phyloP scores from a whole-genome alignment of 2,113 vertebrate genomes.

The Callionymus lyra region DNA sequence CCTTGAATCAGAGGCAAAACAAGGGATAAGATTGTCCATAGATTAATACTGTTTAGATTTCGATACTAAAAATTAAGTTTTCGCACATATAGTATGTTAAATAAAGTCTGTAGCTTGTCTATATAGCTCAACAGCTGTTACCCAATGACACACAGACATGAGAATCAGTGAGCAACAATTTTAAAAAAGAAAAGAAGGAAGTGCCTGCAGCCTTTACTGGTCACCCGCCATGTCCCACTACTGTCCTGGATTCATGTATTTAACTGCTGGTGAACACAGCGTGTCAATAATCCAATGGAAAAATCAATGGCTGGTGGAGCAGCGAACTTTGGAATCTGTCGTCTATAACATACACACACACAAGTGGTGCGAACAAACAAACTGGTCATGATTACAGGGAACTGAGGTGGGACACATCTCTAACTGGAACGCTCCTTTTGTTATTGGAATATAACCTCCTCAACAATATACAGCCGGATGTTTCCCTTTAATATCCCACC shows the following conservation, averaged over 20 bases:
- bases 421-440: constrained; percentile 3
- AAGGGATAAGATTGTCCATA: too few species aligned
- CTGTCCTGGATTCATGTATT: constrained; percentile 33
- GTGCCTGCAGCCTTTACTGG: constrained; percentile 15
- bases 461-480: constrained; percentile 16
- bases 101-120: too few species aligned
- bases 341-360: constrained; percentile 12
- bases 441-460: constrained; percentile 9
- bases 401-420: constrained; percentile 7
- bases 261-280: constrained; percentile 24
- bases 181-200: constrained; percentile 39
- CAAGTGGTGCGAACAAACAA: constrained; percentile 15
- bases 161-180: constrained; percentile 17
- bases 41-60: too few species aligned
- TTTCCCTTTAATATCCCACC: constrained; percentile 27
- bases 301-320: constrained; percentile 16
- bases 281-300: constrained; percentile 51
- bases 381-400: constrained; percentile 31
- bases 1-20: too few species aligned
- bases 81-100: too few species aligned
- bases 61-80: too few species aligned
- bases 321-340: constrained; percentile 15
- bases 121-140: too few species aligned
- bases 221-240: not conserved
- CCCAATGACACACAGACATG: constrained; percentile 6